Percentiles rank a stretch among this genome's conserved stretches.
These are phyloP conservation scores for Sinocyclocheilus grahami DNA, from an alignment of 2,113 vertebrate species.

Conservation along the genomic window DNA sequence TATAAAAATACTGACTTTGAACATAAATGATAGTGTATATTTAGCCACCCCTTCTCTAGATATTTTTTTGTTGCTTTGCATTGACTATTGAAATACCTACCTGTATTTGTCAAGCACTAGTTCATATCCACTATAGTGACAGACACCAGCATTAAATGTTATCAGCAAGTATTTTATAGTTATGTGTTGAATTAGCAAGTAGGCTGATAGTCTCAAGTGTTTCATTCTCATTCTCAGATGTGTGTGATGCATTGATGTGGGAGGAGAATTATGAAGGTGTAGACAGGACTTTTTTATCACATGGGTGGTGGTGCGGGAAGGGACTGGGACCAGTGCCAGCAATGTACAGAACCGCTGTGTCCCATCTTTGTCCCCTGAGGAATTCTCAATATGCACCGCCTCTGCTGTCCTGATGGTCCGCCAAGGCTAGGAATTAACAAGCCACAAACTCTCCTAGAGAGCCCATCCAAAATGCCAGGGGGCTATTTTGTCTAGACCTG, in stretches of 20 bases:
- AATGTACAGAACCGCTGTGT: not conserved
- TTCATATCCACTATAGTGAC: slow-evolving; percentile 5
- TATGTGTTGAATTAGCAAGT: not conserved
- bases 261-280: not conserved
- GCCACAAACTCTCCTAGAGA: slow-evolving; percentile 11
- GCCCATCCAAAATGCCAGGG: not conserved
- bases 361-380: slow-evolving; percentile 5
- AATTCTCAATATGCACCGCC: slow-evolving; percentile 31
- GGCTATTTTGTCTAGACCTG: slow-evolving; percentile 52
- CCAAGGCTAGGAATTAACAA: slow-evolving; percentile 19
- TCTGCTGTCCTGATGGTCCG: not conserved
- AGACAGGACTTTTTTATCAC: slow-evolving; percentile 7
- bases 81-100: not conserved
- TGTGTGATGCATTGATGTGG: not conserved
- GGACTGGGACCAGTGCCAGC: not conserved
- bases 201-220: slow-evolving; percentile 9
- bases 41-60: not conserved
- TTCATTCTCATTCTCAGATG: not conserved
- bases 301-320: not conserved
- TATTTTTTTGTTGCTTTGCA: not conserved
- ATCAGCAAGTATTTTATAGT: not conserved
- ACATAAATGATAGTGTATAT: not conserved
- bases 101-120: not conserved
- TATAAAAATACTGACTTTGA: not conserved
- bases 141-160: not conserved